These are phyloP conservation scores for Darevskia nairensis DNA, from an alignment of 2,797 vertebrate species.

Conservation along the genomic window DNA sequence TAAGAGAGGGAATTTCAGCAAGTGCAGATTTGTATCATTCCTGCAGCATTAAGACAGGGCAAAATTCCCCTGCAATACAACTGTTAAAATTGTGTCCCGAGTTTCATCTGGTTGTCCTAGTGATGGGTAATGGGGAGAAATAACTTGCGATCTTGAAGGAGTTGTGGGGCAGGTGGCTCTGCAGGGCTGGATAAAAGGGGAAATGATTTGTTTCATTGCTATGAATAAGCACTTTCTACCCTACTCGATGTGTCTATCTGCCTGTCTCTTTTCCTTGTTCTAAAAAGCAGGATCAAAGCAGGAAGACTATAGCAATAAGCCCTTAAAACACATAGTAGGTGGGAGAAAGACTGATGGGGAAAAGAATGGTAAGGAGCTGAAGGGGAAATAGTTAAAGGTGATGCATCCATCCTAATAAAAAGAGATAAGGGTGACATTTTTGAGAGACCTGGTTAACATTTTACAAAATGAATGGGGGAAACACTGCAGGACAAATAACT, in stretches of 20 bases:
- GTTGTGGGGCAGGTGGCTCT: neutral
- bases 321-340: neutral
- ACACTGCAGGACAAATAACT: neutral
- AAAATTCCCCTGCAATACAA: neutral
- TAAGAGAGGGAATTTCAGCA: neutral
- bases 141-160: neutral
- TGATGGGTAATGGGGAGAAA: neutral
- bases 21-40: neutral
- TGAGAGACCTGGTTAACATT: neutral
- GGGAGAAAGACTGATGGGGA: neutral
- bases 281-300: neutral
- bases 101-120: neutral
- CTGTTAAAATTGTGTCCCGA: neutral
- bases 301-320: neutral
- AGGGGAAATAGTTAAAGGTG: neutral
- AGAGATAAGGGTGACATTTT: neutral
- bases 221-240: neutral
- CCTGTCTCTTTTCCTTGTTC: neutral
- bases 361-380: neutral
- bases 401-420: neutral
- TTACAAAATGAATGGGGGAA: neutral
- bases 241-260: too few species aligned
- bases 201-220: neutral
- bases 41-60: neutral
- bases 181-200: too few species aligned